Conservation (phyloP, 2,797 vertebrate genomes). For the Chaetophractus vellerosus region DNA sequence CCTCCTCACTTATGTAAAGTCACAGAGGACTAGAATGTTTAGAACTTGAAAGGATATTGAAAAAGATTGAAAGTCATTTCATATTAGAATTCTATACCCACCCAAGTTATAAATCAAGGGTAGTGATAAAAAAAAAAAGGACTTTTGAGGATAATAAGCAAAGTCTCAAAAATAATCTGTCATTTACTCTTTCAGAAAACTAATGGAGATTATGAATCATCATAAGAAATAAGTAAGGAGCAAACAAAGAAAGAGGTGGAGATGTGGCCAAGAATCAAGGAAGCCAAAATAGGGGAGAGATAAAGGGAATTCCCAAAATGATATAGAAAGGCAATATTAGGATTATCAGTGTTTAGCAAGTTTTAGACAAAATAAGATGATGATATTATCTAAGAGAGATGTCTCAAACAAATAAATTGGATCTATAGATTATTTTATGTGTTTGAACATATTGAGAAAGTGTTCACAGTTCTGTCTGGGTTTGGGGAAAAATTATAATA, state of each 20-base stretch:
- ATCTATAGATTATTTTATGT: neutral
- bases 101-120: neutral
- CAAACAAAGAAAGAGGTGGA: neutral
- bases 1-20: neutral
- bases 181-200: neutral
- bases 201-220: neutral
- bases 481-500: neutral
- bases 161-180: neutral
- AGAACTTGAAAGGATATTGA: neutral
- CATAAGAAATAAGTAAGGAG: neutral
- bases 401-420: neutral
- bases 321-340: neutral
- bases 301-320: neutral
- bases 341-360: neutral
- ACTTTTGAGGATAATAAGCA: neutral
- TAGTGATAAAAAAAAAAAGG: neutral
- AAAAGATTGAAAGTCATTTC: neutral
- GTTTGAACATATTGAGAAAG: neutral
- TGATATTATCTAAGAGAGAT: neutral
- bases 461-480: neutral
- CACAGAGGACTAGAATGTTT: neutral
- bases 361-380: neutral
- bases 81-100: neutral
- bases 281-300: neutral
- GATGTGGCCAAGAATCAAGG: neutral